A percentile compares a stretch with the other conserved stretches of the same genome.
phyloP scores from a whole-genome alignment of 2,113 vertebrate genomes.

The Dryoscopus gambensis region DNA sequence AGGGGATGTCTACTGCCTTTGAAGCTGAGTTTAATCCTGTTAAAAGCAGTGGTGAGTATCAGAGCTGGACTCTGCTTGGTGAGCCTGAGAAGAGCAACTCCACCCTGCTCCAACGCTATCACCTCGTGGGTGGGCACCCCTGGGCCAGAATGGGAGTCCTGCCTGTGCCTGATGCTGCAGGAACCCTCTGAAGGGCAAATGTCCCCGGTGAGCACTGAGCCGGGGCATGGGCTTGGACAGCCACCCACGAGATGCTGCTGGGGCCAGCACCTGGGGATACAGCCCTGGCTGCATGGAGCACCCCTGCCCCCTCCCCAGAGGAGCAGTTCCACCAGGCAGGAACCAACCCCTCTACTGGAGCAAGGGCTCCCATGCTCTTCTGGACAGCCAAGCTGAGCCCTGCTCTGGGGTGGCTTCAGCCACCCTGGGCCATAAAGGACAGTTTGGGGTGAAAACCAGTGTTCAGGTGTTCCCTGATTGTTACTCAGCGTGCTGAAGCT shows the following conservation, averaged over 20 bases:
- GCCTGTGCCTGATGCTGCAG: fast-evolving
- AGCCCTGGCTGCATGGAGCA: background rate
- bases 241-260: background rate
- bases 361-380: background rate
- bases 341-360: background rate
- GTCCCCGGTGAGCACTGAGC: fast-evolving
- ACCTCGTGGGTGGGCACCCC: background rate
- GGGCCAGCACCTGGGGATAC: background rate
- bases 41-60: background rate
- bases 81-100: background rate
- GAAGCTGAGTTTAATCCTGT: background rate
- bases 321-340: background rate
- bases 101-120: background rate
- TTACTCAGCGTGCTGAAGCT: background rate
- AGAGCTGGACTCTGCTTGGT: background rate
- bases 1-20: background rate
- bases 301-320: background rate
- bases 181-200: background rate
- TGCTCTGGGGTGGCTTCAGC: background rate
- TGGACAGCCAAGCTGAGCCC: background rate
- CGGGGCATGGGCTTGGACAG: background rate
- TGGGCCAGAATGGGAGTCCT: background rate
- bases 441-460: background rate
- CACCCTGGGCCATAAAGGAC: background rate
- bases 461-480: background rate